These are phyloP conservation scores for Psammodynastes pulverulentus DNA, from an alignment of 2,113 vertebrate species.

Conservation along the genomic window DNA sequence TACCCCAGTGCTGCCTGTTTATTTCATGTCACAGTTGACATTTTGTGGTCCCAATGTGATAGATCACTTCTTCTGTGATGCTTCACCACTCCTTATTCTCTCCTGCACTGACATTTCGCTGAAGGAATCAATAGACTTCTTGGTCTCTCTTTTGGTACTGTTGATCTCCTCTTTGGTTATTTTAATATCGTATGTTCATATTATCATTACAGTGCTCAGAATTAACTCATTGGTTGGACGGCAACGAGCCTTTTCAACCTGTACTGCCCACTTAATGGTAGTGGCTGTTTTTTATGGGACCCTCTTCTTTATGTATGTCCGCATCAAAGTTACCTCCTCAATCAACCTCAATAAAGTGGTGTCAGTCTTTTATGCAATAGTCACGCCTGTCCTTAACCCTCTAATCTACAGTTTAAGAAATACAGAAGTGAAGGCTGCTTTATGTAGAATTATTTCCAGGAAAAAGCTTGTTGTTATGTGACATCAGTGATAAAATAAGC, in stretches of 20 bases:
- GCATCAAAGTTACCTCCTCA: constrained; percentile 42
- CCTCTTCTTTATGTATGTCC: constrained; percentile 53
- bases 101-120: constrained; percentile 45
- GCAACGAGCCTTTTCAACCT: constrained; percentile 38
- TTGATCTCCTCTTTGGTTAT: constrained; percentile 36
- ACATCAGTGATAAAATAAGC: neutral
- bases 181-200: constrained; percentile 30
- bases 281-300: constrained; percentile 42
- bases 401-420: constrained; percentile 53
- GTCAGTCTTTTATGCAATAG: constrained; percentile 55
- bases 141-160: constrained; percentile 44
- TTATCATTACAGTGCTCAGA: constrained; percentile 32
- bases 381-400: constrained; percentile 15
- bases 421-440: constrained; percentile 51
- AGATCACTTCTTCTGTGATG: constrained; percentile 56
- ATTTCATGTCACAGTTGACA: constrained; percentile 41
- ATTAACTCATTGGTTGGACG: neutral
- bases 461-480: neutral
- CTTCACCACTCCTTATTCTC: constrained; percentile 46
- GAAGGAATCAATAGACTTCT: constrained; percentile 48
- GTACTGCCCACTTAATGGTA: constrained; percentile 37
- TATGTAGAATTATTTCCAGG: constrained; percentile 22
- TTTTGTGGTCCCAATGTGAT: constrained; percentile 50
- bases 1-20: constrained; percentile 46
- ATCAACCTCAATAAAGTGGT: constrained; percentile 54